Base-by-base conservation (phyloP, 2,797 vertebrate species). In the Hypotaenidia okinawae region DNA sequence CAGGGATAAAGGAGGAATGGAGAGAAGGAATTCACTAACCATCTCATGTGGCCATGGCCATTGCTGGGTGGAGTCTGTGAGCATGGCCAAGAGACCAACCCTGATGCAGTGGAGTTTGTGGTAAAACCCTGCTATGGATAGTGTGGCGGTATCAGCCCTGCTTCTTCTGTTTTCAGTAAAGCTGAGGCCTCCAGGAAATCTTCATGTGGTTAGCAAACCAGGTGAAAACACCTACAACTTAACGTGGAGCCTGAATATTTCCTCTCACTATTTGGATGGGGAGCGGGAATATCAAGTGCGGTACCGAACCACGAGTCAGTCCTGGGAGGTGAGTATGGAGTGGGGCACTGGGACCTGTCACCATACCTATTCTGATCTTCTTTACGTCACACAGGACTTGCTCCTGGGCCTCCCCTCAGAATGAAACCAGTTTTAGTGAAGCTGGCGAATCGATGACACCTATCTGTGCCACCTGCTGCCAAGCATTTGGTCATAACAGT, bases 231-330 rank as follows among this genome's bases (percentile, higher is more conserved):
- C 25, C 5, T 98, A 95, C 84, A 98, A 98, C 52, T 59, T 98
- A 57, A 97, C 96, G 0, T 98, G 98, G 98, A 85, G 37, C 15
- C 30, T 97, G 37, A 87, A 89, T 24, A 58, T 84, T 74, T 66
- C 93, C 72, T 98, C 98, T 61, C 97, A 98, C 63, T 98, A 98
- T 79, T 41, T 98, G 27, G 1, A 87, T 2, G 51, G 27, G 2
- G 1, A 6, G 2, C 67, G 98, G 58, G 88, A 97, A 78, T 98
- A 97, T 10, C 63, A 98, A 95, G 96, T 86, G 57, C 74, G 76
- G 54, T 94, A 49, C 8, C 95, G 94, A 89, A 62, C 47, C 3
- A 15, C 7, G 0, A 94, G 41, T 47, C 88, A 82, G 16, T 33
- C 93, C 85, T 95, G 93, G 97, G 88, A 97, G 97, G 98, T 98